Conservation (phyloP, 2,797 vertebrate species). For the Arnoldichthys spilopterus region DNA sequence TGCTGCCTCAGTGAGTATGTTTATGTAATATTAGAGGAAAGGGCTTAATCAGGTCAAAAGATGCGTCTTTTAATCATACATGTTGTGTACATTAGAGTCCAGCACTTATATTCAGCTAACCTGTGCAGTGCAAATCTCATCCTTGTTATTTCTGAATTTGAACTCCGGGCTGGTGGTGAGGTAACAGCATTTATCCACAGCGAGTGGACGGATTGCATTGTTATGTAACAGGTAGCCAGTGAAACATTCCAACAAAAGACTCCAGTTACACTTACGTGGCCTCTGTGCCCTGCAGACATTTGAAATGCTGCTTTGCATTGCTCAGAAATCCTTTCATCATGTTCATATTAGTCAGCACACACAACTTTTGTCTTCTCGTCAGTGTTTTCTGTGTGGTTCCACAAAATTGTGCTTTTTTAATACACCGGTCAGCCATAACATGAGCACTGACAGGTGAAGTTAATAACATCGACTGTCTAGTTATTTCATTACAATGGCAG, state of each 20-base stretch:
- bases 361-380: background rate
- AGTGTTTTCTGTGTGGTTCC: background rate
- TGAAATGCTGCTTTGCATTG: background rate
- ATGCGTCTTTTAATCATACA: background rate
- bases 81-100: conserved; percentile 3
- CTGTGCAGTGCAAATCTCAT: conserved; percentile 7
- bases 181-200: conserved; percentile 22
- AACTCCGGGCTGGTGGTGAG: conserved; percentile 1
- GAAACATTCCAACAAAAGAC: conserved; percentile 7
- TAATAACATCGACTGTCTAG: too few relatives aligned
- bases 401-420: background rate
- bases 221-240: conserved; percentile 17
- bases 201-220: background rate
- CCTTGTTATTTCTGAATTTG: conserved; percentile 26
- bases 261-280: background rate
- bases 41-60: conserved; percentile 12
- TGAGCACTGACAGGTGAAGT: too few relatives aligned
- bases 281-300: background rate
- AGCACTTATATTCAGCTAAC: background rate
- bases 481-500: too few relatives aligned
- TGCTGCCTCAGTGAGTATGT: background rate
- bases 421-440: too few relatives aligned
- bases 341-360: background rate
- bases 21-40: conserved; percentile 30
- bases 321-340: background rate